Evolutionary conservation across 2,797 vertebrate genomes (phyloP).

Genomic region (Channa striata): DNA sequence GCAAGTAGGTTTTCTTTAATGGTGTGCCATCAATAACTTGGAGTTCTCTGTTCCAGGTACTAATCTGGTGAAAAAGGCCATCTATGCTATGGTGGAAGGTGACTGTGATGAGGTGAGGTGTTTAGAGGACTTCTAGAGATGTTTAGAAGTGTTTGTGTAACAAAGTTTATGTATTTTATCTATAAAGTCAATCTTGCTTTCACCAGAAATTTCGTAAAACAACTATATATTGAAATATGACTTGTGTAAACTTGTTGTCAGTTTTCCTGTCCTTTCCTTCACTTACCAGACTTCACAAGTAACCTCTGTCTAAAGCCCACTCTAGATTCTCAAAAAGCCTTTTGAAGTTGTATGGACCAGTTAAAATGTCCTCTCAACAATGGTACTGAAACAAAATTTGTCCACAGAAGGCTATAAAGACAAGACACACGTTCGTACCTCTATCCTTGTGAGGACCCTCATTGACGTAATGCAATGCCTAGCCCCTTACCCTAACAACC

Average conservation of each 20-base stretch:
- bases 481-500: no score
- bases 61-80: slow-evolving; percentile 99
- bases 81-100: slow-evolving; percentile 99
- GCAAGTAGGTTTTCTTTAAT: background rate
- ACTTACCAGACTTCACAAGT: background rate
- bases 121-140: no score
- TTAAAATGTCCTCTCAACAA: no score
- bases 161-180: no score
- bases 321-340: no score
- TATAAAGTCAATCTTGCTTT: background rate
- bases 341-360: no score
- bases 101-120: slow-evolving; percentile 98
- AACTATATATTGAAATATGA: background rate
- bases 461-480: no score
- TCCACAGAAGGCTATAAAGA: no score
- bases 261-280: background rate
- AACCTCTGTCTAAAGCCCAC: background rate
- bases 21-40: background rate
- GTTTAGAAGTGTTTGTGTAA: no score
- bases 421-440: no score
- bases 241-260: background rate
- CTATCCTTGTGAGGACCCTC: no score
- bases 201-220: background rate
- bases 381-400: no score
- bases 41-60: slow-evolving; percentile 90